Percentiles rank a stretch among this genome's conserved stretches.
These are phyloP conservation scores for Lepidotrigona ventralis DNA, from an alignment of 1,140 invertebrate species.

Conservation along the genomic window DNA sequence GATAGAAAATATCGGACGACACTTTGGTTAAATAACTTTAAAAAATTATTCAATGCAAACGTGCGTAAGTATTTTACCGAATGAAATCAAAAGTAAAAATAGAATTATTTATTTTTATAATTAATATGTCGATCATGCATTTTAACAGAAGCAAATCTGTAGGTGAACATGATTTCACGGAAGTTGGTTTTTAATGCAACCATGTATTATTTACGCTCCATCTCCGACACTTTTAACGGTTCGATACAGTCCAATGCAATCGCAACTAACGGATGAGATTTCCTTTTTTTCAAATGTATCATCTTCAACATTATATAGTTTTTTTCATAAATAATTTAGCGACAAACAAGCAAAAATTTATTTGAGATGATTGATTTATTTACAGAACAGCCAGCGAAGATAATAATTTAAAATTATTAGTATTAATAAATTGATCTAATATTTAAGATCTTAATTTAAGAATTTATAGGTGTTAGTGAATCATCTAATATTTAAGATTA, in stretches of 20 bases:
- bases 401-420: not conserved
- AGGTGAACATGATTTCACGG: constrained; percentile 14
- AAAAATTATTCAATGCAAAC: not conserved
- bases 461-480: too few relatives aligned
- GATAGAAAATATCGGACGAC: not conserved
- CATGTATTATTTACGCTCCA: constrained; percentile 24
- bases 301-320: too few relatives aligned
- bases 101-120: not conserved
- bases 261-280: not conserved
- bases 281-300: constrained; percentile 6
- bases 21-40: not conserved
- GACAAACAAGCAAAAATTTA: not conserved
- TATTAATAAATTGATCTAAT: not conserved
- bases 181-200: not conserved
- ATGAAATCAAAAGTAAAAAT: not conserved
- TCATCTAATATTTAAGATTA: too few relatives aligned
- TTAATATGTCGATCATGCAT: not conserved
- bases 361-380: too few relatives aligned
- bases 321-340: not conserved
- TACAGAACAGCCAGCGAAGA: not conserved
- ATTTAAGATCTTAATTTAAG: too few relatives aligned
- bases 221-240: constrained; percentile 25
- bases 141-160: too few relatives aligned
- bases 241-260: constrained; percentile 19
- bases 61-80: not conserved